phyloP scores from a whole-genome alignment of 2,888 invertebrate genomes.

The Phrixothrix hirtus region DNA sequence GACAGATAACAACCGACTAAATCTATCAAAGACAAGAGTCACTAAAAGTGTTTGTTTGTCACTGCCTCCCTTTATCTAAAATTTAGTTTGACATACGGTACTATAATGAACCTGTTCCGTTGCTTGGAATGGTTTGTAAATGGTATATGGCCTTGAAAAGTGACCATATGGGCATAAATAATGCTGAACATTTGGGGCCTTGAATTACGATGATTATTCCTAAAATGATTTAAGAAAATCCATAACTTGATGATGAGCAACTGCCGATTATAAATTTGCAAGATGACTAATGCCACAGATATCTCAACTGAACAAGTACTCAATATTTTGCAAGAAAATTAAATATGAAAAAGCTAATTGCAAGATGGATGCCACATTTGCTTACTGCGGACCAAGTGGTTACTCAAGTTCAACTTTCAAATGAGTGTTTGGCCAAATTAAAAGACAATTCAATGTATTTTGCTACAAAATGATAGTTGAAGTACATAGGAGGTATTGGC shows the following conservation, averaged over 20 bases:
- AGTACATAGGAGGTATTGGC: too few species aligned
- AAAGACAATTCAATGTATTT: too few species aligned
- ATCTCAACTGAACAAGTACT: background rate
- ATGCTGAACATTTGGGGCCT: background rate
- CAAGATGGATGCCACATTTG: background rate
- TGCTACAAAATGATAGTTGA: too few species aligned
- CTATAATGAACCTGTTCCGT: background rate
- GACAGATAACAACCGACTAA: too few species aligned
- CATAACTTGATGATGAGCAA: too few species aligned
- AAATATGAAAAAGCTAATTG: background rate
- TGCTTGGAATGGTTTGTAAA: background rate
- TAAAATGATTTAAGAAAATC: background rate
- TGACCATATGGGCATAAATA: background rate
- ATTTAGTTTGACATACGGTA: too few species aligned
- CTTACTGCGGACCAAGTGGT: background rate
- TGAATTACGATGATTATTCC: background rate
- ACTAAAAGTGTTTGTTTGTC: too few species aligned
- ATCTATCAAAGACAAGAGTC: too few species aligned
- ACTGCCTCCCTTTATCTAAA: too few species aligned
- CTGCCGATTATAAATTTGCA: too few species aligned
- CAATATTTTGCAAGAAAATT: background rate
- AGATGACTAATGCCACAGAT: too few species aligned
- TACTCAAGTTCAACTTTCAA: background rate
- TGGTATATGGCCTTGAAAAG: background rate
- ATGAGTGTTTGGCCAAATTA: background rate